Base-by-base conservation (phyloP, 2,797 vertebrate genomes). In the Peromyscus eremicus region DNA sequence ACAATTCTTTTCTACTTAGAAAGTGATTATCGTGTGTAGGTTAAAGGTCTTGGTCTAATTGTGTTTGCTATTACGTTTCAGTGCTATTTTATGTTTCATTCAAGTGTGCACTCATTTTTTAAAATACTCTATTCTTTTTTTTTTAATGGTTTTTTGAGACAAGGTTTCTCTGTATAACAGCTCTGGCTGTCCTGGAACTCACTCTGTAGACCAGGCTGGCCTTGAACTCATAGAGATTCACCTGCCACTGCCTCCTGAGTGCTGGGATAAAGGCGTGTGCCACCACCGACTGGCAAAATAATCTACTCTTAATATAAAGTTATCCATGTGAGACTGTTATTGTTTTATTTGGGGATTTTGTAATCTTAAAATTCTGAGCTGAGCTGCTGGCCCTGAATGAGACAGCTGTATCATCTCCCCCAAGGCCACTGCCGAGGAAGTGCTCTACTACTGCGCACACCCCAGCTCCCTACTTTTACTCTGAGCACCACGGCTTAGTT, bases 21-120 rank as follows among this genome's bases (percentile, higher is more conserved):
- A 85, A 97, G 88, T 83, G 37, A 84, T 2, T n/a, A 32, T 91
- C 96, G 92, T 97, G 96, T 97, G 97, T 96, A 98, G 98, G 98
- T 88, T 95, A 79, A 81, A 94, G 73, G 75, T 52, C 49, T 91
- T 95, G 40, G 43, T 79, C 97, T 95, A 88, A 94, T 88, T 91
- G 91, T 81, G 68, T 43, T 91, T 81, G 68, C 27, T 90, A 64
- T 23, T 88, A 93, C 86, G 14, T 83, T 73, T 75, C 52, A 89
- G 85, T 91, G n/a, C 76, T 92, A 32, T 79, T 88, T 84, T 94
- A 81, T 90, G 77, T 34, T 70, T 96, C 32, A 49, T 57, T 92
- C 87, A 55, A 91, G 37, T 70, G 43, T 4, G 92, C 71, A 79
- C 3, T 86, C 25, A 60, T 77, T 83, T 86, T 90, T 27, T 52